phyloP scores from a whole-genome alignment of 1,140 invertebrate species.

The Drosophila erecta region DNA sequence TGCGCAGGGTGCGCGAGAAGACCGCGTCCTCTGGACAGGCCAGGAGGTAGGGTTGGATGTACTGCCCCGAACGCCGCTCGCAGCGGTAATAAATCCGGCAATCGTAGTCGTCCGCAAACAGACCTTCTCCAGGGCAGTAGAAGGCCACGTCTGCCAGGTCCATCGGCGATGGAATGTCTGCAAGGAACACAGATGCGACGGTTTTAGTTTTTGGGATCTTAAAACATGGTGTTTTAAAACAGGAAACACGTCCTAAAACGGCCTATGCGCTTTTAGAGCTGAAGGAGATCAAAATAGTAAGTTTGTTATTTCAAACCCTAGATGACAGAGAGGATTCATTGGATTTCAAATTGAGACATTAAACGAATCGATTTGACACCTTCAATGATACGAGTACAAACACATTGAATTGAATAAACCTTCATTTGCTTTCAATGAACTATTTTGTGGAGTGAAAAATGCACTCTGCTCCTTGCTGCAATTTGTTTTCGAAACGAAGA shows the following conservation, averaged over 20 bases:
- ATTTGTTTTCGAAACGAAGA: conserved; percentile 22
- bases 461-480: conserved; percentile 8
- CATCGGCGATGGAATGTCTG: conserved; percentile 58
- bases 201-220: conserved; percentile 10
- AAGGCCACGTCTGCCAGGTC: conserved; percentile 50
- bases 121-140: conserved; percentile 87
- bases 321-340: neutral
- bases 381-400: too few species aligned
- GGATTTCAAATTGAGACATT: neutral
- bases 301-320: too few species aligned
- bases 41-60: conserved; percentile 85
- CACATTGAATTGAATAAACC: neutral
- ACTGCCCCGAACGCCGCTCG: conserved; percentile 81
- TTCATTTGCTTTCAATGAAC: neutral
- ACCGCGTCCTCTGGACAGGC: conserved; percentile 85
- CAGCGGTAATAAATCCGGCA: conserved; percentile 87
- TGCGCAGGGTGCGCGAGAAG: conserved; percentile 69
- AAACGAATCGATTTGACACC: neutral
- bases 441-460: neutral
- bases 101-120: conserved; percentile 87
- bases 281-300: too few species aligned
- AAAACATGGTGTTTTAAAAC: too few species aligned
- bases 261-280: too few species aligned
- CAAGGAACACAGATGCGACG: conserved; percentile 31
- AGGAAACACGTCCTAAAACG: too few species aligned